A percentile compares a stretch with the other conserved stretches of the same genome.
phyloP scores from a whole-genome alignment of 1,140 invertebrate species.

The Hyphantria cunea region DNA sequence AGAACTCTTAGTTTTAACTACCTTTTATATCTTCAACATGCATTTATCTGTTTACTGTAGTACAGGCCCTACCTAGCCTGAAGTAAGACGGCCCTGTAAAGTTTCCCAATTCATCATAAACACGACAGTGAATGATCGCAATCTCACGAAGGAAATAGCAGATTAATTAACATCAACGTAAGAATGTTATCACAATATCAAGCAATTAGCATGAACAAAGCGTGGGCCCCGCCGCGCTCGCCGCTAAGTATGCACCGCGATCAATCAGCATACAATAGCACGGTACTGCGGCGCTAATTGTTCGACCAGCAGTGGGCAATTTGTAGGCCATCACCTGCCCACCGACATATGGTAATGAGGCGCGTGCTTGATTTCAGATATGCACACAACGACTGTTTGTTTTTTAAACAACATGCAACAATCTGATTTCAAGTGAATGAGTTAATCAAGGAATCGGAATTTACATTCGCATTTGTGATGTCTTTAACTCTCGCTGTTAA shows the following conservation, averaged over 20 bases:
- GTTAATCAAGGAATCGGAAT: neutral
- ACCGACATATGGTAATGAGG: constrained; percentile 1
- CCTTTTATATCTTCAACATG: no score
- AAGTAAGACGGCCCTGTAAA: no score
- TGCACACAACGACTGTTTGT: neutral
- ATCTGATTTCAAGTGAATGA: neutral
- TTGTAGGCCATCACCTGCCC: neutral
- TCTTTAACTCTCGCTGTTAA: no score
- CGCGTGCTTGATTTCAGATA: constrained; percentile 3
- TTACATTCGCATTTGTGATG: no score
- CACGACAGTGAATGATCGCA: no score
- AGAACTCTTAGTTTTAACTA: no score
- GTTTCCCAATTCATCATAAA: no score
- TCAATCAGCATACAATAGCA: neutral
- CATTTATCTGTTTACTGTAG: no score
- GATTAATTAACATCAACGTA: no score
- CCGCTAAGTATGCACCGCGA: neutral
- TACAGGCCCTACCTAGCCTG: no score
- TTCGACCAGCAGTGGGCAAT: neutral
- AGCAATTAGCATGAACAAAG: neutral
- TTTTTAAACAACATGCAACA: neutral
- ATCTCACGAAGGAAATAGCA: no score
- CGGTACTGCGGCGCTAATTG: neutral
- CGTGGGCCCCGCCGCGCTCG: no score
- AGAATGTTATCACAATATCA: constrained; percentile 1